Evolutionary conservation across 1,140 invertebrate species (phyloP), one percentile per base, ranked within the genome.

Genomic region (Apis cerana): DNA sequence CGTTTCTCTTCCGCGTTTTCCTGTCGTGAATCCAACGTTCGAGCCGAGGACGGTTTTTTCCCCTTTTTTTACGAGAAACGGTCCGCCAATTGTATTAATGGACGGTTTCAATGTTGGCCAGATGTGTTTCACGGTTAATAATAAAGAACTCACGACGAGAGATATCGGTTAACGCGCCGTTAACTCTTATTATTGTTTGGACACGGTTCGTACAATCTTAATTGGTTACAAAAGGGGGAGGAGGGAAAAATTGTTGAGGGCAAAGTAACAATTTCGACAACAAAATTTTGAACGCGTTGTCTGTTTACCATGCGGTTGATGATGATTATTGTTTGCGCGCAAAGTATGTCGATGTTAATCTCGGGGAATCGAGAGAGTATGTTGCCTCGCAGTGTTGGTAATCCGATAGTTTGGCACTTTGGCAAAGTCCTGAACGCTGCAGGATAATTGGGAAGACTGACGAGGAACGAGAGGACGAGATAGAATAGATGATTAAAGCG

Each of bases 351-450:
- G 61, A 75, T 56, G 71, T 75, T 67, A 74, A 75, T 75, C 71
- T 81, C n/a, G 4, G 43, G 19, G 3, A 68, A 75, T 75, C 54
- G 33, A 33, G 71, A n/a, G 48, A 13, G 71, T 27, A 11, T 54
- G 33, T 43, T 15, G 33, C 56, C 54, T 69, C 77, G 67, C 62
- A 19, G 17, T 52, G 19, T 15, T 12, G n/a, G 19, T 75, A 75
- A 81, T 81, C 79, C 71, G 71, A 81, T 68, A 75, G 79, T 81
- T 81, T 75, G 79, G 4, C 71, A 67, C 71, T 81, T 58, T 17
- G 43, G 27, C 71, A 13, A 68, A 81, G 70, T 75, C 71, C 54
- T 17, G 52, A 48, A 54, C n/a, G 27, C 54, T 59, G 61, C 61
- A 59, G 70, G 79, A 81, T 81, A 81, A 81, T 81, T 81, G 79